These are phyloP conservation scores for Schizopygopsis malacanthus DNA, from an alignment of 2,797 vertebrate species.

Conservation along the genomic window DNA sequence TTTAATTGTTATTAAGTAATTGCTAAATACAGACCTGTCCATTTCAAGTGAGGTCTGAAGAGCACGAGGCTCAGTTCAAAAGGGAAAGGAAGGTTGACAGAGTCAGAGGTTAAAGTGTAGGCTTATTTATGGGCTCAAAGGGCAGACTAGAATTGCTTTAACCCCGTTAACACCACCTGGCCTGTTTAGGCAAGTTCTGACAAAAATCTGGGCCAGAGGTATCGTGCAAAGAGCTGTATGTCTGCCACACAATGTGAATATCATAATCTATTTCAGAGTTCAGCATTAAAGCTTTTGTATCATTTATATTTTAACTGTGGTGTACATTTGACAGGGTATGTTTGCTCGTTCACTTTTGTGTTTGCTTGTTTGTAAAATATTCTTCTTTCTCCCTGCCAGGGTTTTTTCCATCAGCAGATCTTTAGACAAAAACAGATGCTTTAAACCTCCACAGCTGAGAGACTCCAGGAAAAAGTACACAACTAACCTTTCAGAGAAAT, in stretches of 20 bases:
- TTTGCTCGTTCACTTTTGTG: constrained; percentile 42
- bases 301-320: constrained; percentile 22
- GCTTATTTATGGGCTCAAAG: constrained; percentile 16
- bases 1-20: not conserved
- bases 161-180: constrained; percentile 24
- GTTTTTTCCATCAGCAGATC: constrained; percentile 81
- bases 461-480: constrained; percentile 70
- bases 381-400: constrained; percentile 67
- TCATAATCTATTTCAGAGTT: constrained; percentile 12
- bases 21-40: not conserved
- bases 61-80: not conserved
- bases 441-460: constrained; percentile 64
- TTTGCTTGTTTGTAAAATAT: constrained; percentile 58
- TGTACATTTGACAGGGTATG: constrained; percentile 46
- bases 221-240: constrained; percentile 1
- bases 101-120: constrained; percentile 2
- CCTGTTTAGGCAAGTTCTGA: constrained; percentile 22
- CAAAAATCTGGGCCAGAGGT: not conserved
- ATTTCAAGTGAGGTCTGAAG: not conserved
- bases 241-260: constrained; percentile 4
- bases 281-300: constrained; percentile 13
- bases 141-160: constrained; percentile 26
- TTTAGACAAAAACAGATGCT: constrained; percentile 85
- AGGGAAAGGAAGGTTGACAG: not conserved
- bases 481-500: constrained; percentile 71